Evolutionary conservation across 2,888 invertebrate species (phyloP).

Genomic region (Drosophila incognita): DNA sequence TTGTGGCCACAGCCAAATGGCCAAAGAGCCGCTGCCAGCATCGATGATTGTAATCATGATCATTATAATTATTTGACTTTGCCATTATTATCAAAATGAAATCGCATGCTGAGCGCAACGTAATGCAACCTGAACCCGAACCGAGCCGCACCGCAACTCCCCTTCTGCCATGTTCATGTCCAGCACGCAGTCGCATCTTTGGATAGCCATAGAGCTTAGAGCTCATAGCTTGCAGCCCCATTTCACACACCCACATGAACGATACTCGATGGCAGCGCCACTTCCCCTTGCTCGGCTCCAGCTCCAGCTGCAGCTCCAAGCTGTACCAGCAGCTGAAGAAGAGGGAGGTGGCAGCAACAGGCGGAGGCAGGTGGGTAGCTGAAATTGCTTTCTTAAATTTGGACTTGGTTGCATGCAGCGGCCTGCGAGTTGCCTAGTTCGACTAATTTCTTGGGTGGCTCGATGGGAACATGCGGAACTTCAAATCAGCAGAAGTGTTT

Average conservation of each 20-base stretch:
- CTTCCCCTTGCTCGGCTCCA: slow-evolving; percentile 29
- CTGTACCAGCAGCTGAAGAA: background rate
- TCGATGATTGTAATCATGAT: slow-evolving; percentile 80
- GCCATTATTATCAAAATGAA: slow-evolving; percentile 81
- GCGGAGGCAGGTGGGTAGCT: slow-evolving; percentile 14
- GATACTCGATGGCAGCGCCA: slow-evolving; percentile 38
- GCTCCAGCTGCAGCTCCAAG: background rate
- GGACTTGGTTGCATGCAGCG: slow-evolving; percentile 26
- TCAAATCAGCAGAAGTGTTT: background rate
- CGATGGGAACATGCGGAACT: slow-evolving; percentile 18
- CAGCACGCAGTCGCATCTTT: slow-evolving; percentile 39
- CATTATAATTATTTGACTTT: slow-evolving; percentile 81
- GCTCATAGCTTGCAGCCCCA: slow-evolving; percentile 55
- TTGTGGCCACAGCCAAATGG: slow-evolving; percentile 11
- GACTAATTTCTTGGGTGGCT: slow-evolving; percentile 22
- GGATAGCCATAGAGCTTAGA: background rate
- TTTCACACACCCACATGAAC: slow-evolving; percentile 72
- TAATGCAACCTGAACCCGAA: slow-evolving; percentile 27
- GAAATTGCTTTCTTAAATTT: slow-evolving; percentile 62
- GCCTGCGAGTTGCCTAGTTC: slow-evolving; percentile 5
- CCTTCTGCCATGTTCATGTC: slow-evolving; percentile 29
- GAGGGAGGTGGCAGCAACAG: background rate
- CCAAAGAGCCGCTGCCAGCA: slow-evolving; percentile 39
- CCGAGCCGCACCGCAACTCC: background rate
- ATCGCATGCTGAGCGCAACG: slow-evolving; percentile 66